Evolutionary conservation across 2,113 vertebrate species (phyloP).

Genomic region (Zapus hudsonius): DNA sequence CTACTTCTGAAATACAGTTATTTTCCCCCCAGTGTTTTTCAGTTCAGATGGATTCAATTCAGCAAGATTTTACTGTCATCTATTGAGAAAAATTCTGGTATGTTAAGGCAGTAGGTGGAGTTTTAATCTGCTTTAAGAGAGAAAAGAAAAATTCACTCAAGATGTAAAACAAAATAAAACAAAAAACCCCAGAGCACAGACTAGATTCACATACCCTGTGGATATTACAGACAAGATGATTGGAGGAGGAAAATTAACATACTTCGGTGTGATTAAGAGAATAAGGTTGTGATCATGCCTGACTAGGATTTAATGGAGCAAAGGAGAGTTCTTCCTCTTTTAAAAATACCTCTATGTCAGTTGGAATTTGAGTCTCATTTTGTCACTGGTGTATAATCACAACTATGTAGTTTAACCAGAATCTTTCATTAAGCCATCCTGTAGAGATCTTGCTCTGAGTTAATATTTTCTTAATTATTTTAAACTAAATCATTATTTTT

Average conservation of each 20-base stretch:
- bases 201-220: not conserved
- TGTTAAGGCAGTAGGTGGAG: conserved; percentile 23
- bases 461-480: conserved; percentile 17
- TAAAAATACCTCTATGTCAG: not conserved
- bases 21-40: conserved; percentile 30
- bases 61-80: conserved; percentile 21
- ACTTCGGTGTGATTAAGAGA: not conserved
- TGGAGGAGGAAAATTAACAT: not conserved
- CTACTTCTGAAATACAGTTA: not conserved
- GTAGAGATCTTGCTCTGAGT: not conserved
- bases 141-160: not conserved
- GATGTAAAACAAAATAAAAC: not conserved
- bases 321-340: not conserved
- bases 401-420: not conserved
- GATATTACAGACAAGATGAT: not conserved
- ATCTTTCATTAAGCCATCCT: not conserved
- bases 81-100: conserved; percentile 29
- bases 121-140: conserved; percentile 29
- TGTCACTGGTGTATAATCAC: not conserved
- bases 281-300: not conserved
- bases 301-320: conserved; percentile 1
- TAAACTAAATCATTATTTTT: not conserved
- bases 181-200: no score
- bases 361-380: conserved; percentile 10
- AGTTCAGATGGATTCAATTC: conserved; percentile 40